These are phyloP conservation scores for Miniopterus natalensis DNA, from an alignment of 2,113 vertebrate genomes.

Conservation along the genomic window DNA sequence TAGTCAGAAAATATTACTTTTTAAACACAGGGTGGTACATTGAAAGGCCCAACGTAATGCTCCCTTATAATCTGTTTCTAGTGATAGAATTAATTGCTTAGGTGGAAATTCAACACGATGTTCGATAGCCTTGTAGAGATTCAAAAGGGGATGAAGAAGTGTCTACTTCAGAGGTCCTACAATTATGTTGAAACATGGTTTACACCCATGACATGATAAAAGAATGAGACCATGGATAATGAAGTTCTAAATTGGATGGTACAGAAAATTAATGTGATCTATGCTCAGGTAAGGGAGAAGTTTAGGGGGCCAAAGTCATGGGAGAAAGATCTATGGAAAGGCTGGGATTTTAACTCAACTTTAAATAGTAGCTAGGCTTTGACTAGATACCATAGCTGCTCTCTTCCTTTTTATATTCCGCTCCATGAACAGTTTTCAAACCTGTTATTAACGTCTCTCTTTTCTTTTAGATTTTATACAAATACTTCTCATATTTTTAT, in stretches of 20 bases:
- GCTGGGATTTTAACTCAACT: neutral
- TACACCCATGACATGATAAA: neutral
- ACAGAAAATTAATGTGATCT: neutral
- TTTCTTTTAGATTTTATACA: neutral
- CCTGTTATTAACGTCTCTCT: neutral
- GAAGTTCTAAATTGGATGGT: neutral
- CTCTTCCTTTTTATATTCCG: neutral
- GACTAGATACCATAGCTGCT: too few relatives aligned
- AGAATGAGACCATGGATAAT: neutral
- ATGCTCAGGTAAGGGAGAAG: neutral
- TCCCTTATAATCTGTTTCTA: constrained; percentile 10
- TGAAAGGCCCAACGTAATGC: neutral
- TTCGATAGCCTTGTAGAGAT: neutral
- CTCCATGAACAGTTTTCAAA: neutral
- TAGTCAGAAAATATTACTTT: constrained; percentile 36
- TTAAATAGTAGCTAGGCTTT: neutral
- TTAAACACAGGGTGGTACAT: neutral
- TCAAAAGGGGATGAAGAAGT: neutral
- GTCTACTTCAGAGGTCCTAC: too few relatives aligned
- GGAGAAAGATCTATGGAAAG: neutral
- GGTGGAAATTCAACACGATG: accelerated
- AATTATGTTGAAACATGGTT: neutral
- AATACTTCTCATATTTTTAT: constrained; percentile 6
- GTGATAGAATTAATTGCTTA: neutral
- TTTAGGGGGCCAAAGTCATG: neutral